Conservation (phyloP, 2,888 invertebrate species). For the Notodonta dromedarius region DNA sequence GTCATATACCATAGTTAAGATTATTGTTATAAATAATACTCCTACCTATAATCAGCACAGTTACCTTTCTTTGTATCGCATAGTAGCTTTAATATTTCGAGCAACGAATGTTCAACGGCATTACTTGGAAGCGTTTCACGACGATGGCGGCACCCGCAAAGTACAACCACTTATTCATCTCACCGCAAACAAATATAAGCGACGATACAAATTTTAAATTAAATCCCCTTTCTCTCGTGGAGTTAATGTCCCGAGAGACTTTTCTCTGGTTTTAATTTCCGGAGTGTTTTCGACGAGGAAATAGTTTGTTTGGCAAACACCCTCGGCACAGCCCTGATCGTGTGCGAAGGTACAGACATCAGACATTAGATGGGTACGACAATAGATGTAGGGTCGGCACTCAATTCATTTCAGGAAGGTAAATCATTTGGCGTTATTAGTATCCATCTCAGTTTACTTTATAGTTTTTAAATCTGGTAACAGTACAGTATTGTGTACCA, state of each 20-base stretch:
- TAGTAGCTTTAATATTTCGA: not conserved
- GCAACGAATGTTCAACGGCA: conserved; percentile 12
- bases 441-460: no score
- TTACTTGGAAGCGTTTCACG: conserved; percentile 36
- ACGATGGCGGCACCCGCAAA: conserved; percentile 29
- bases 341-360: conserved; percentile 5
- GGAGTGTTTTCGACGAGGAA: conserved; percentile 73
- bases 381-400: conserved; percentile 12
- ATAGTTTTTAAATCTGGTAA: no score
- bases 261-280: conserved; percentile 81
- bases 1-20: not conserved
- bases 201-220: conserved; percentile 69
- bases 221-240: conserved; percentile 68
- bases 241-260: conserved; percentile 75
- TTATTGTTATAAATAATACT: not conserved
- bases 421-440: not conserved
- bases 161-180: conserved; percentile 48
- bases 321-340: conserved; percentile 22
- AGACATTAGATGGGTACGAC: conserved; percentile 9
- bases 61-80: no score
- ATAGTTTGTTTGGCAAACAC: conserved; percentile 70
- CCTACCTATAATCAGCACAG: not conserved
- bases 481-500: no score
- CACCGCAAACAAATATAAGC: conserved; percentile 61
- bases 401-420: not conserved